Evolutionary conservation across 2,888 invertebrate species (phyloP), one percentile per base, ranked within the genome.

Genomic region (Conops quadrifasciatus): DNA sequence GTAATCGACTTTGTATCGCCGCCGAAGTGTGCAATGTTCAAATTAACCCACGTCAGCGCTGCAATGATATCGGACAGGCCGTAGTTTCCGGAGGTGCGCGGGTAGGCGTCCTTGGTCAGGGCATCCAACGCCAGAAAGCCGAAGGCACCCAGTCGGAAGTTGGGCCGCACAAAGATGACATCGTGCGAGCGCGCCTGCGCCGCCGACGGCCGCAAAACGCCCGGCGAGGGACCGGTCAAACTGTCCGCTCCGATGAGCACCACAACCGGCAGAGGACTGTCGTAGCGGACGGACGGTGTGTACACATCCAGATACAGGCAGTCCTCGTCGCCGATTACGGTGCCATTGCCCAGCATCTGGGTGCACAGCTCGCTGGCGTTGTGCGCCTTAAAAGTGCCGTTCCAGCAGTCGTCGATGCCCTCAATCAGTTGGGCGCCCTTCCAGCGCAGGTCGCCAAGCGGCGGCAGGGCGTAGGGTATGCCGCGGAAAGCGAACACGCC

Each of bases 141-240:
- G 70, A 93, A 88, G 64, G 91, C 89, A 0, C 92, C 92, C 72
- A 92, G 86, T 78, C 96, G 89, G 86, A 95, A 95, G 81, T 95
- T 95, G 3, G 95, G 94, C 73, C 93, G 89, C 1, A 96, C 95
- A 82, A 94, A 94, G 9, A 96, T 91, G 1, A 94, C 92, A 81
- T 95, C 93, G 72, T 92, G 90, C 2, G 91, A 90, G 62, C 91
- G 89, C 0, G 95, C 91, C 74, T 94, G 90, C 56, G 92, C 87
- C 0, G 94, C 90, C 0, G 93, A 93, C 0, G 95, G 94, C 75
- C 92, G 89, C 77, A 88, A 86, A 73, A 88, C 88, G 4, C 92
- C 92, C 0, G 94, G 92, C 9, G 93, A 90, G 0, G 92, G 93
- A 0, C 94, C 94, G 26, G 90, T 90, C n/a, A 94, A 85, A 0